These are phyloP conservation scores for Drosophila arizonae DNA, from an alignment of 1,140 invertebrate genomes.

Conservation along the genomic window DNA sequence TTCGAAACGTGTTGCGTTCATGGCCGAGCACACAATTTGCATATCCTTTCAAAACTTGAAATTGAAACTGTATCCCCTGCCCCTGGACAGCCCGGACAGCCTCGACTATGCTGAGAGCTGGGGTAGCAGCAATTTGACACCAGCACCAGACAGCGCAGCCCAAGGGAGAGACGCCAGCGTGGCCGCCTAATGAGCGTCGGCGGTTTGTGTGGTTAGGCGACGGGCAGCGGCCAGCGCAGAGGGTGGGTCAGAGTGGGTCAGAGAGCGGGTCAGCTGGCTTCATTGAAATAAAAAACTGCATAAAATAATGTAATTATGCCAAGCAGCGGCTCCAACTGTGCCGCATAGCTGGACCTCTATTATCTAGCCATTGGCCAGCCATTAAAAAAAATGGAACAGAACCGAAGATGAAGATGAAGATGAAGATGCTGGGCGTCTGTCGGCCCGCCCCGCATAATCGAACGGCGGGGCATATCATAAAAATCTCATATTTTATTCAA, in stretches of 20 bases:
- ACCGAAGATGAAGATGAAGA: background rate
- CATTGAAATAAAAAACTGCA: constrained; percentile 31
- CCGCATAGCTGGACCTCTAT: constrained; percentile 56
- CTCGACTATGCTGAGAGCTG: too few species aligned
- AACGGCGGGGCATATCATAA: constrained; percentile 55
- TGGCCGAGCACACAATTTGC: constrained; percentile 11
- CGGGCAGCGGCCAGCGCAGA: background rate
- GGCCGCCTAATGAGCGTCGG: constrained; percentile 71
- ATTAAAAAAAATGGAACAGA: constrained; percentile 44
- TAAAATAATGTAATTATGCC: constrained; percentile 73
- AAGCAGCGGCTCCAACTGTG: constrained; percentile 33
- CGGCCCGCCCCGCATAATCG: background rate
- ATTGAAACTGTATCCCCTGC: constrained; percentile 10
- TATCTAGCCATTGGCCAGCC: constrained; percentile 67
- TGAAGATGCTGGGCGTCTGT: too few species aligned
- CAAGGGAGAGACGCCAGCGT: constrained; percentile 26
- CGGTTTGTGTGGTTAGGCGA: constrained; percentile 53
- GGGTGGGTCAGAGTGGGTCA: too few species aligned
- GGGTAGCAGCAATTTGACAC: constrained; percentile 33
- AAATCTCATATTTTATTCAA: constrained; percentile 82
- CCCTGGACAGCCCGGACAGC: too few species aligned
- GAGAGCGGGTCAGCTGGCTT: background rate
- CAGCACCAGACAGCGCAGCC: constrained; percentile 42
- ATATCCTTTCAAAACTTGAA: constrained; percentile 22
- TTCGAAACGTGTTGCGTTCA: background rate